Percentiles rank a stretch among this genome's conserved stretches.
These are phyloP conservation scores for Acrocephalus scirpaceus DNA, from an alignment of 2,797 vertebrate species.

Conservation along the genomic window DNA sequence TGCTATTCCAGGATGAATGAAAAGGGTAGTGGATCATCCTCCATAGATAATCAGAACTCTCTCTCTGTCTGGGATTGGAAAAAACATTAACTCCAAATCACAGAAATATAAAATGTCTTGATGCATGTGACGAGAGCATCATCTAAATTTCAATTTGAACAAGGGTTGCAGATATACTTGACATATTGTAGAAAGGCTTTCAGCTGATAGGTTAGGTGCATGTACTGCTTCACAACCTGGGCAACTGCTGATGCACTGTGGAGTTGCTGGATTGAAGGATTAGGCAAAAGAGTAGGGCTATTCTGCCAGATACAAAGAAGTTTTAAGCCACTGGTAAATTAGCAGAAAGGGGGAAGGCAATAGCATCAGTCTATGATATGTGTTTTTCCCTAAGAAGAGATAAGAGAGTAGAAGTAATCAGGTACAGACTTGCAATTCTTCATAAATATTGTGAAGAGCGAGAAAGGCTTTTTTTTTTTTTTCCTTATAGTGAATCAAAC, in stretches of 20 bases:
- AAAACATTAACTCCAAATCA: constrained; percentile 57
- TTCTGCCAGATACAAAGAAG: background rate
- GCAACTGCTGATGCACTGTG: background rate
- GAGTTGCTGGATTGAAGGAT: constrained; percentile 15
- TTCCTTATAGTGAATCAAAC: background rate
- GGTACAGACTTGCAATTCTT: background rate
- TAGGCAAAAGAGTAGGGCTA: background rate
- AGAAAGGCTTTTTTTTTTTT: background rate
- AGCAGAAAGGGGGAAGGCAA: background rate
- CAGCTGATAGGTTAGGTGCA: background rate
- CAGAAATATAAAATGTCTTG: constrained; percentile 54
- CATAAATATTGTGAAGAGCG: background rate
- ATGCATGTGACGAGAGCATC: constrained; percentile 39
- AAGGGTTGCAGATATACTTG: constrained; percentile 29
- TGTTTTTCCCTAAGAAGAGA: background rate
- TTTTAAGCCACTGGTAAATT: background rate
- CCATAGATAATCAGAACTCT: constrained; percentile 55
- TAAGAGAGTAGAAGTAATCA: background rate
- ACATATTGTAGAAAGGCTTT: constrained; percentile 22
- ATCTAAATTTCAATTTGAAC: constrained; percentile 57
- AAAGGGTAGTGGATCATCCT: constrained; percentile 47
- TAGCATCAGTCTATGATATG: background rate
- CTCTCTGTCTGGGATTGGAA: constrained; percentile 29
- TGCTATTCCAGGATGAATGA: constrained; percentile 63
- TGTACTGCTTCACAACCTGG: background rate